phyloP scores from a whole-genome alignment of 2,888 invertebrate genomes.

The Eucriotettix oculatus region DNA sequence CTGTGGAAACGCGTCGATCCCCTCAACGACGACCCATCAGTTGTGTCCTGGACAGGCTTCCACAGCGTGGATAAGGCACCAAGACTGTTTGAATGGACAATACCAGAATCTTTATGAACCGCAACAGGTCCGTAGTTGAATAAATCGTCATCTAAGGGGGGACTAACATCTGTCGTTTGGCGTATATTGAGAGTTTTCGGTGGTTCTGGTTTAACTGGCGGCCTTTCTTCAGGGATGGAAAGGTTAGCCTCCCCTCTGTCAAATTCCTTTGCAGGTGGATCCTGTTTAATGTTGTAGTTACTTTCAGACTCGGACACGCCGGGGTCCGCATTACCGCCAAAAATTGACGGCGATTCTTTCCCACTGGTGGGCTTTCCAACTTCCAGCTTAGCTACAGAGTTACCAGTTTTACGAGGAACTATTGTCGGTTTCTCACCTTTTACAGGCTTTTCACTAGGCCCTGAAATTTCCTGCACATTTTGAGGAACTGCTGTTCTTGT shows the following conservation, averaged over 20 bases:
- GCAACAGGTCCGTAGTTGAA: background rate
- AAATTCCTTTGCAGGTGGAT: no score
- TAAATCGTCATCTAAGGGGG: constrained; percentile 1
- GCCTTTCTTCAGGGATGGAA: no score
- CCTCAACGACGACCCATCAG: no score
- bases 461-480: constrained; percentile 1
- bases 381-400: background rate
- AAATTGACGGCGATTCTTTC: background rate
- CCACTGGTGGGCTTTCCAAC: background rate
- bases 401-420: background rate
- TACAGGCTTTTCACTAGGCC: constrained; percentile 1
- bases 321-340: no score
- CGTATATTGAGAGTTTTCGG: constrained; percentile 12
- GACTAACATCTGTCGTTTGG: constrained; percentile 4
- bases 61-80: no score
- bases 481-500: background rate
- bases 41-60: no score
- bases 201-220: constrained; percentile 7
- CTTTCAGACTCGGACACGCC: no score
- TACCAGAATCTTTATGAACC: no score
- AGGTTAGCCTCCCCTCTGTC: no score
- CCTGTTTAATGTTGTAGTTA: no score
- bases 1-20: no score
- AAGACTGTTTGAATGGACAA: no score
- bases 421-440: constrained; percentile 1